Base-by-base conservation (phyloP, 1,140 invertebrate genomes). In the Yoshiicerus persimilis region DNA sequence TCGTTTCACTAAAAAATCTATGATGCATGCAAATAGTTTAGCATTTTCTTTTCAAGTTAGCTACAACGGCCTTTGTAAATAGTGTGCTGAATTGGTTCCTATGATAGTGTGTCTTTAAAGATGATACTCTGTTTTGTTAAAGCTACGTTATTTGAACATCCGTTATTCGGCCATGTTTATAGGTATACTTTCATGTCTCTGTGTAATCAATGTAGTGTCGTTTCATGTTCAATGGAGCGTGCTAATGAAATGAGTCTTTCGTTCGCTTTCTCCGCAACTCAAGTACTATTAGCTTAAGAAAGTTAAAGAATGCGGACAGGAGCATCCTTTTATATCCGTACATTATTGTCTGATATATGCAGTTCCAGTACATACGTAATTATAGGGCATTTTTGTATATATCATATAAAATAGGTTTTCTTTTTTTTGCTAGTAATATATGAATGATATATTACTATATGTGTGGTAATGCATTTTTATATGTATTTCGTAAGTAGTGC, bases 171-270 rank as follows among this genome's bases (percentile, higher is more conserved):
- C 13, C 66, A 30, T 70, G 75, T 80, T 80, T 80, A 80, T 80
- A 80, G 75, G 9, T 36, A 38, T 80, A 80, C 75, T n/a, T 80
- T 36, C 34, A 56, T 56, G 47, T 56, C 47, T 56, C 9, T 80
- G n/a, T 34, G 75, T 70, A 30, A 70, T 70, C 25, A 30, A 70
- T 80, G 75, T 80, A 80, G 75, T 80, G 75, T 34, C 32, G 75
- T 80, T 80, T 80, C 75, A 80, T 80, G 75, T 80, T 80, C 75
- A 80, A 80, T 80, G 75, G 75, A 80, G 75, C 30, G 75, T 38
- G 75, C 34, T 80, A 80, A 80, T 80, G 75, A 80, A 80, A 80
- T 80, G 75, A 80, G 75, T 36, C 34, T 38, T 80, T 80, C 75
- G 20, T 36, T 80, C 75, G 13, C 32, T 80, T 34, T 80, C 75